Conservation (phyloP, 2,113 vertebrate genomes). For the Oncorhynchus tshawytscha region DNA sequence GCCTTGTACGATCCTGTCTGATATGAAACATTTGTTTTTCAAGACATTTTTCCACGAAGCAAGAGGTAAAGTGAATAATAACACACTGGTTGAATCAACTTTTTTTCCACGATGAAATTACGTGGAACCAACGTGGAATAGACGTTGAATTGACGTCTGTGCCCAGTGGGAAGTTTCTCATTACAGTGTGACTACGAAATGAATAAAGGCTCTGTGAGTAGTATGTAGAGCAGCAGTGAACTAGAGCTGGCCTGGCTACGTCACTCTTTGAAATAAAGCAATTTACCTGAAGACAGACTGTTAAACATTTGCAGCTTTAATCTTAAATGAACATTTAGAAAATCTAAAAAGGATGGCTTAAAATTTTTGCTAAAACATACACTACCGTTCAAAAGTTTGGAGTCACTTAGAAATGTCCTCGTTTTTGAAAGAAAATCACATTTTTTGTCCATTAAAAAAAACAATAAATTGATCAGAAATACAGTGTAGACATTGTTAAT, state of each 20-base stretch:
- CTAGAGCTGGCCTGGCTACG: background rate
- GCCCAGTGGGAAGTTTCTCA: slow-evolving; percentile 4
- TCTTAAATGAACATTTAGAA: slow-evolving; percentile 51
- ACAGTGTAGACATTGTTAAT: too few species aligned
- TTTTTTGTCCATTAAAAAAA: too few species aligned
- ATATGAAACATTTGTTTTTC: slow-evolving; percentile 16
- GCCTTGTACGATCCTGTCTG: slow-evolving; percentile 30
- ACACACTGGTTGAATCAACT: too few species aligned
- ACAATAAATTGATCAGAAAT: too few species aligned
- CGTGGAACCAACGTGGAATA: too few species aligned
- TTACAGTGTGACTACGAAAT: slow-evolving; percentile 22
- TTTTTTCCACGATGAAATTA: too few species aligned
- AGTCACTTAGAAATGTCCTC: too few species aligned
- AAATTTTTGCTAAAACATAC: slow-evolving; percentile 26
- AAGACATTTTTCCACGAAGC: slow-evolving; percentile 33
- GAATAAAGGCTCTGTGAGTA: slow-evolving; percentile 32
- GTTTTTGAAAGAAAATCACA: too few species aligned
- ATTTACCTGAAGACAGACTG: slow-evolving; percentile 75
- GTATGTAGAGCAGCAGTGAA: slow-evolving; percentile 2
- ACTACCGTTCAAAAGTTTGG: too few species aligned
- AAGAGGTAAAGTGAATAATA: slow-evolving; percentile 23
- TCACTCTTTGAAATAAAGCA: slow-evolving; percentile 47
- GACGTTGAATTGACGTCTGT: too few species aligned
- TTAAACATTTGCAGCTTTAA: slow-evolving; percentile 71
- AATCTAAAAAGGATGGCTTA: slow-evolving; percentile 27